Evolutionary conservation across 2,888 invertebrate genomes (phyloP).

Genomic region (Acrocyrtus sp.): DNA sequence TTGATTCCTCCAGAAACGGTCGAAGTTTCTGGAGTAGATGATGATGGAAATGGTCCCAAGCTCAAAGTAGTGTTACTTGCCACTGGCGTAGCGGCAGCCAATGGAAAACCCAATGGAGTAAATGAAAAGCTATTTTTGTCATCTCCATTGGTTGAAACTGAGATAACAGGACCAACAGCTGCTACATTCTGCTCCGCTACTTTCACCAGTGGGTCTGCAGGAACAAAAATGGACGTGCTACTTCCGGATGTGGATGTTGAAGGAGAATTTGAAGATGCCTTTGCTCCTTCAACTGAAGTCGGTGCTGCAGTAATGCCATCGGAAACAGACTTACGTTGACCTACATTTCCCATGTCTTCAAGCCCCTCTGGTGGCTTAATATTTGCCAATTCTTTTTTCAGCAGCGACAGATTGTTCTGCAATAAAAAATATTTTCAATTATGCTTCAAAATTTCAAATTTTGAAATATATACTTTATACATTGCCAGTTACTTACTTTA

Average conservation of each 20-base stretch:
- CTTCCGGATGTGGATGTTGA: slow-evolving; percentile 11
- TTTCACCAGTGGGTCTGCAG: too few relatives aligned
- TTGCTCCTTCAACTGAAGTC: neutral
- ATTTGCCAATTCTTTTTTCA: slow-evolving; percentile 87
- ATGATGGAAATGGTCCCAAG: neutral
- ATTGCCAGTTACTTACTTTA: slow-evolving; percentile 56
- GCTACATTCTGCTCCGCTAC: neutral
- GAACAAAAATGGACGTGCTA: slow-evolving; percentile 9
- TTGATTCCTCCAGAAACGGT: too few relatives aligned
- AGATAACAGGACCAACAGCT: too few relatives aligned
- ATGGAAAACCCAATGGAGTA: neutral
- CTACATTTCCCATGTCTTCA: slow-evolving; percentile 75
- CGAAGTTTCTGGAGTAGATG: too few relatives aligned
- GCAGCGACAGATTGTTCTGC: slow-evolving; percentile 82
- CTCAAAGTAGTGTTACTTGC: neutral
- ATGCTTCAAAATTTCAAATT: neutral
- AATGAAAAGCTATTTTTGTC: neutral
- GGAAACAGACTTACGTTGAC: slow-evolving; percentile 23
- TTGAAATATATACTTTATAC: neutral
- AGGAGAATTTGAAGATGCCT: neutral
- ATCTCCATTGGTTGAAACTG: neutral
- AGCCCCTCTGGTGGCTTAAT: slow-evolving; percentile 81
- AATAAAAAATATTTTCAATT: slow-evolving; percentile 59
- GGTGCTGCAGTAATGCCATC: slow-evolving; percentile 12
- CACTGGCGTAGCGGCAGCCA: neutral